Percentiles rank a stretch among this genome's conserved stretches.
phyloP scores from a whole-genome alignment of 1,140 invertebrate species.

The Cotesia glomerata region DNA sequence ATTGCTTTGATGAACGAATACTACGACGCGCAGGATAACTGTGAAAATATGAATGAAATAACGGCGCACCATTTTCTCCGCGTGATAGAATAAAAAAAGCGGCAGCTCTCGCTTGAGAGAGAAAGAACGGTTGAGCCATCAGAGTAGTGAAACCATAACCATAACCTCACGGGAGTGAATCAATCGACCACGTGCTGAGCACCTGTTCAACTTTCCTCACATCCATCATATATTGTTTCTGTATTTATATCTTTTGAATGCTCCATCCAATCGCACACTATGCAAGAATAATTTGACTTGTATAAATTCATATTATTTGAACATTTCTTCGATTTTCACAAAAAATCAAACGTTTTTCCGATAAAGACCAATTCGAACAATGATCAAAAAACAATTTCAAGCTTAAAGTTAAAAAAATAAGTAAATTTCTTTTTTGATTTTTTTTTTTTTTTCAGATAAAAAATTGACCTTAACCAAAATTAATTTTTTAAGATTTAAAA shows the following conservation, averaged over 20 bases:
- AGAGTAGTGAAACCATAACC: slow-evolving; percentile 24
- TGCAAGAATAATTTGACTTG: no score
- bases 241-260: not conserved
- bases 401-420: no score
- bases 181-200: slow-evolving; percentile 60
- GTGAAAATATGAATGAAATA: slow-evolving; percentile 65
- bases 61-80: slow-evolving; percentile 52
- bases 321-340: no score
- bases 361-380: no score
- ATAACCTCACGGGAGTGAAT: slow-evolving; percentile 42
- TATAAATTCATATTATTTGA: no score
- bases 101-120: slow-evolving; percentile 1
- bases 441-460: no score
- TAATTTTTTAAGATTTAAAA: no score
- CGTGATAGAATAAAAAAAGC: slow-evolving; percentile 40
- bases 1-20: slow-evolving; percentile 52
- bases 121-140: slow-evolving; percentile 36
- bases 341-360: no score
- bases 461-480: no score
- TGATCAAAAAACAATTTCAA: no score
- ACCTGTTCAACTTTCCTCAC: slow-evolving; percentile 52
- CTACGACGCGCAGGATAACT: slow-evolving; percentile 41
- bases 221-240: not conserved
- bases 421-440: no score
- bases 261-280: not conserved